Conservation (phyloP, 2,113 vertebrate genomes). For the Brienomyrus longianalis region DNA sequence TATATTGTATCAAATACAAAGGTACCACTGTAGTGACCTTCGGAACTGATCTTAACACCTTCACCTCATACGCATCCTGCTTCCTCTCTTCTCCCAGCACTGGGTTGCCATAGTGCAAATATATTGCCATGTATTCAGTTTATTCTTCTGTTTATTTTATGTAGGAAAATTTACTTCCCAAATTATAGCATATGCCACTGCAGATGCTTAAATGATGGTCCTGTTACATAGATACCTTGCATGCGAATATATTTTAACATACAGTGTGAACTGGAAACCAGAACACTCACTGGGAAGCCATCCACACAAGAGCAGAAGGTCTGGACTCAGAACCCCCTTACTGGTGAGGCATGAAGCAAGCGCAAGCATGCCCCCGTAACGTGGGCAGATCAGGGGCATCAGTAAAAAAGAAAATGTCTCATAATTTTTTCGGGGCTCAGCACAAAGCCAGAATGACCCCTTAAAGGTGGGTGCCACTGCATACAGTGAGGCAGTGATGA, state of each 20-base stretch:
- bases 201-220: background rate
- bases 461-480: background rate
- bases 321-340: background rate
- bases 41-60: background rate
- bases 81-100: background rate
- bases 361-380: background rate
- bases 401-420: background rate
- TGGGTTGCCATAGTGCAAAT: background rate
- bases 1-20: background rate
- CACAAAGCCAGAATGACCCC: background rate
- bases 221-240: background rate
- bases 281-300: background rate
- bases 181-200: background rate
- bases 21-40: background rate
- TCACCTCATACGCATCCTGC: background rate
- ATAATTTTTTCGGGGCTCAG: background rate
- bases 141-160: background rate
- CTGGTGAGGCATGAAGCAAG: background rate
- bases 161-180: background rate
- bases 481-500: background rate
- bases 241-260: background rate
- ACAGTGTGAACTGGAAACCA: background rate
- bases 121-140: background rate
- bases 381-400: background rate
- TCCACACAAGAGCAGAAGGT: background rate